Evolutionary conservation across 2,113 vertebrate genomes (phyloP).

Genomic region (Oxyura jamaicensis): DNA sequence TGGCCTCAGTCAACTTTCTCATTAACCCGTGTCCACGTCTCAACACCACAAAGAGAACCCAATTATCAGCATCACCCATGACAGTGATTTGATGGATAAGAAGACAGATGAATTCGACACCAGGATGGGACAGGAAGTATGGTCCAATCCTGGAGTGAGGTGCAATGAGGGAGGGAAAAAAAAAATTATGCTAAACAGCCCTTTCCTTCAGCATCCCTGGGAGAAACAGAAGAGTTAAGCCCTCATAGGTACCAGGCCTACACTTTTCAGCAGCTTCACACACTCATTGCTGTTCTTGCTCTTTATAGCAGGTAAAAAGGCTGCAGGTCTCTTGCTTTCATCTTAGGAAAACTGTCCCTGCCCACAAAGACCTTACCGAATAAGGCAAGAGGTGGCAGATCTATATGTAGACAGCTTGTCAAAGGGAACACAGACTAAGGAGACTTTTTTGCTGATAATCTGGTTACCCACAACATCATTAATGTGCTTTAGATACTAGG

Average conservation of each 20-base stretch:
- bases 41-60: slow-evolving; percentile 3
- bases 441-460: neutral
- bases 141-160: neutral
- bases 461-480: neutral
- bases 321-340: neutral
- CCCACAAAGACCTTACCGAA: neutral
- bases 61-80: neutral
- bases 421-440: neutral
- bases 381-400: neutral
- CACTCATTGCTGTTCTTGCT: neutral
- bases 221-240: neutral
- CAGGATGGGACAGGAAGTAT: neutral
- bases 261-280: neutral
- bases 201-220: neutral
- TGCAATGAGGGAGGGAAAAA: neutral
- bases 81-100: neutral
- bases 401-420: neutral
- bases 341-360: neutral
- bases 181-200: neutral
- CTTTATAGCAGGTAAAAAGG: neutral
- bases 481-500: neutral
- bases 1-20: neutral
- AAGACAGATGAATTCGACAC: neutral
- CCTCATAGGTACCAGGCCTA: neutral
- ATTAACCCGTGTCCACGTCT: neutral